Base-by-base conservation (phyloP, 2,797 vertebrate species). In the Rhincodon typus region DNA sequence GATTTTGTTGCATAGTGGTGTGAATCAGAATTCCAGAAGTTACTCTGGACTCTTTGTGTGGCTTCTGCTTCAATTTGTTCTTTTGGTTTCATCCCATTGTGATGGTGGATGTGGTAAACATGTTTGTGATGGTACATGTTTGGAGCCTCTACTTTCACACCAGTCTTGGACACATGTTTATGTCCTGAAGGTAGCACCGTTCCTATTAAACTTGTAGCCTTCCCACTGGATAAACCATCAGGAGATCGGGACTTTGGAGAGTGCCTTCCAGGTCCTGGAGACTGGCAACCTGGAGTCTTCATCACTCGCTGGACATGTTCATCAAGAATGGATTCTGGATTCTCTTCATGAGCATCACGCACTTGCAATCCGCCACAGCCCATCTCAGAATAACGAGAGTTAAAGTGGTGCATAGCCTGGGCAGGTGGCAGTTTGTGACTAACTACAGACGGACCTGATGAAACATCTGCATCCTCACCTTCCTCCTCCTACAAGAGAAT, bases 221-320 rank as follows among this genome's bases (percentile, higher is more conserved):
- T 98, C 86, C 97, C 96, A 3, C 97, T 95, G 0, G 98, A 97
- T 69, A 98, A 97, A 0, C 97, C 98, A 1, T 99, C 99, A 0
- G 99, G 99, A 1, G 99, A 99, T 95, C 98, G 98, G 0, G 98
- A 98, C 96, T 98, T 98, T 13, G 98, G 99, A 42, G 98, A 98
- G 96, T 98, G 98, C 15, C 98, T 98, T 13, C 98, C 98, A 0
- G 98, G 98, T 2, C 99, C 98, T 0, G 99, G 99, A 0, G 99
- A 99, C 96, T 99, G 99, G 97, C 99, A 98, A 96, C 98, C 98
- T 0, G 99, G 99, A 0, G 99, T 99, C 97, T 99, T 99, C 99
- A 99, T 99, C 96, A 99, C 99, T 0, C 99, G 98, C 96, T 99
- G 98, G 23, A 99, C 99, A 0, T 99, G 99, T 94, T 99, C 99